phyloP scores from a whole-genome alignment of 2,797 vertebrate genomes.

The Falco berigora region DNA sequence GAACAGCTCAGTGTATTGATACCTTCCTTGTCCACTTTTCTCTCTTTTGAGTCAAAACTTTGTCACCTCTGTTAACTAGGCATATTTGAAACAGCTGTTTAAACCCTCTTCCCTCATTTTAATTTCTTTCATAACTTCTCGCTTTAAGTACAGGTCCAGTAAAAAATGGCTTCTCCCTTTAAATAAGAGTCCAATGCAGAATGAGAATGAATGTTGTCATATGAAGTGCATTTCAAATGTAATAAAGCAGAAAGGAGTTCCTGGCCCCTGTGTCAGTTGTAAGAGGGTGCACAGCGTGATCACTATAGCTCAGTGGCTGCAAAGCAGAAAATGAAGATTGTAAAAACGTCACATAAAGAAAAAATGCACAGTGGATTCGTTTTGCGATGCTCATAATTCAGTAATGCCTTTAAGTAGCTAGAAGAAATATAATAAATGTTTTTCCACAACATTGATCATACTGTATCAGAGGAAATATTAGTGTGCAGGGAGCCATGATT shows the following conservation, averaged over 20 bases:
- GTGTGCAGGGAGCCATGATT: constrained; percentile 84
- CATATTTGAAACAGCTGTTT: constrained; percentile 26
- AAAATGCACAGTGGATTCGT: constrained; percentile 91
- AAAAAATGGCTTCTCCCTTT: constrained; percentile 51
- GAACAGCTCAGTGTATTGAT: background rate
- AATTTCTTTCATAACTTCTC: constrained; percentile 55
- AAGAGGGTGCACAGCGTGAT: constrained; percentile 83
- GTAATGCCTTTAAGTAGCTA: constrained; percentile 94
- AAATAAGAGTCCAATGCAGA: constrained; percentile 41
- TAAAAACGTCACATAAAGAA: constrained; percentile 98
- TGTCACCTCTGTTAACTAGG: constrained; percentile 8
- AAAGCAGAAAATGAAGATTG: constrained; percentile 99
- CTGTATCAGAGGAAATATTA: constrained; percentile 89
- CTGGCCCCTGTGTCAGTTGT: constrained; percentile 80
- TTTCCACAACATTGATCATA: constrained; percentile 95
- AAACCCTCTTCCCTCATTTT: constrained; percentile 12
- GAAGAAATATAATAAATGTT: constrained; percentile 99
- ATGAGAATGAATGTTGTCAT: constrained; percentile 70
- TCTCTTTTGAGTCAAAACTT: constrained; percentile 15
- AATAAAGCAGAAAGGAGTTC: constrained; percentile 81
- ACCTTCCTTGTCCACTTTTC: background rate
- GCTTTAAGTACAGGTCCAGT: constrained; percentile 30
- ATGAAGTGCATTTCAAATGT: constrained; percentile 71
- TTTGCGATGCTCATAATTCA: constrained; percentile 91
- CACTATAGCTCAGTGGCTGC: constrained; percentile 90